Evolutionary conservation across 2,888 invertebrate genomes (phyloP).

Genomic region (Craniophora ligustri): DNA sequence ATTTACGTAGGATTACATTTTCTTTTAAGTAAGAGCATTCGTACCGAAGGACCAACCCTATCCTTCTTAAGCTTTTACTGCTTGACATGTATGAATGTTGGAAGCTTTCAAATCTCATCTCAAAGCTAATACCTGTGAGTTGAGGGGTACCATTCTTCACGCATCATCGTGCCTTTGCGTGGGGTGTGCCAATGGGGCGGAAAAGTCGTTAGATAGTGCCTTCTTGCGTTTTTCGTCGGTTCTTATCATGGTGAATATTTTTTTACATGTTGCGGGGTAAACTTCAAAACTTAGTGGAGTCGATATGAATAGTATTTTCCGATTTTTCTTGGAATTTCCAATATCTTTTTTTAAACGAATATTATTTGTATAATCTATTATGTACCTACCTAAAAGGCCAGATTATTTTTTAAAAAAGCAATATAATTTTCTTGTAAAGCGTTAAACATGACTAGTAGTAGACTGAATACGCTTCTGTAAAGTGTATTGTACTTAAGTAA

Average conservation of each 20-base stretch:
- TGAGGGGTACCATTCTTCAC: conserved; percentile 61
- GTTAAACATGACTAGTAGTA: too few species aligned
- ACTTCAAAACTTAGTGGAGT: conserved; percentile 24
- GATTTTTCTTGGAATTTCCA: too few species aligned
- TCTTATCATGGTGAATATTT: conserved; percentile 44
- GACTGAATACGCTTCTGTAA: too few species aligned
- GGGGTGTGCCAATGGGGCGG: conserved; percentile 60
- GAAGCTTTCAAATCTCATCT: conserved; percentile 40
- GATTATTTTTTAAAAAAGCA: too few species aligned
- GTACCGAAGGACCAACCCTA: background rate
- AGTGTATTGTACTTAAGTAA: too few species aligned
- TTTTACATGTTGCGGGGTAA: conserved; percentile 51
- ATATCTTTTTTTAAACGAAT: too few species aligned
- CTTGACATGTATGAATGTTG: conserved; percentile 36
- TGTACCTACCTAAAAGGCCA: too few species aligned
- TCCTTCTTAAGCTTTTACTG: conserved; percentile 1
- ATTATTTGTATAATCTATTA: too few species aligned
- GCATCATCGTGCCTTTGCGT: conserved; percentile 58
- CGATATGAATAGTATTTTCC: conserved; percentile 28
- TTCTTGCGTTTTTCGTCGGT: conserved; percentile 50
- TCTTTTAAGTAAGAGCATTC: background rate
- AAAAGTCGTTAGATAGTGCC: conserved; percentile 63
- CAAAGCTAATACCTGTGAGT: conserved; percentile 50
- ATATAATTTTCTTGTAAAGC: too few species aligned
- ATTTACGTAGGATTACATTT: too few species aligned